Conservation (phyloP, 2,888 invertebrate species). For the Coronaproctus castanopsis region DNA sequence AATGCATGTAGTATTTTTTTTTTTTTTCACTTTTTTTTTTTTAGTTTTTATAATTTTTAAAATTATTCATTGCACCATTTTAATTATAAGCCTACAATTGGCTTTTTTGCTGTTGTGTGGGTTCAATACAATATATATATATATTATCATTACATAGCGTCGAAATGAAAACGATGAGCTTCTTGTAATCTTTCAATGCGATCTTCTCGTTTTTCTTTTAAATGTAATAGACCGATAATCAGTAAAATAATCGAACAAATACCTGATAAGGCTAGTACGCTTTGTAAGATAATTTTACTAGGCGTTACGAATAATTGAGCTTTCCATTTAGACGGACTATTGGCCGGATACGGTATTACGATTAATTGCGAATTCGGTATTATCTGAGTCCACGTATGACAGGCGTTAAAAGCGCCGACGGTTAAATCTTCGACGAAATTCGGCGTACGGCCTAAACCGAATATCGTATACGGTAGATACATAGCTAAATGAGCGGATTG, state of each 20-base stretch:
- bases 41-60: too few species aligned
- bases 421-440: constrained; percentile 85
- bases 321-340: constrained; percentile 60
- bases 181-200: constrained; percentile 56
- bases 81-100: too few species aligned
- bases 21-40: too few species aligned
- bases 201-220: constrained; percentile 71
- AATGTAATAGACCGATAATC: constrained; percentile 70
- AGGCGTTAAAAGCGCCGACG: constrained; percentile 37
- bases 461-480: constrained; percentile 86
- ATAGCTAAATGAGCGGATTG: constrained; percentile 82
- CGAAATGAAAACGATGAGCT: constrained; percentile 65
- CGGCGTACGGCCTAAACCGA: constrained; percentile 92
- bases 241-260: constrained; percentile 65
- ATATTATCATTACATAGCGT: constrained; percentile 50
- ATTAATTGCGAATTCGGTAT: constrained; percentile 97
- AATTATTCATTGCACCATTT: too few species aligned
- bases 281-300: constrained; percentile 77
- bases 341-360: constrained; percentile 42
- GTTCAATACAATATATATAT: too few species aligned
- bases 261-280: constrained; percentile 67
- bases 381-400: constrained; percentile 70
- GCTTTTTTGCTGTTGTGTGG: too few species aligned
- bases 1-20: too few species aligned
- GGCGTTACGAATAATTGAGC: constrained; percentile 87